Base-by-base conservation (phyloP, 2,797 vertebrate genomes). In the Podargus strigoides region DNA sequence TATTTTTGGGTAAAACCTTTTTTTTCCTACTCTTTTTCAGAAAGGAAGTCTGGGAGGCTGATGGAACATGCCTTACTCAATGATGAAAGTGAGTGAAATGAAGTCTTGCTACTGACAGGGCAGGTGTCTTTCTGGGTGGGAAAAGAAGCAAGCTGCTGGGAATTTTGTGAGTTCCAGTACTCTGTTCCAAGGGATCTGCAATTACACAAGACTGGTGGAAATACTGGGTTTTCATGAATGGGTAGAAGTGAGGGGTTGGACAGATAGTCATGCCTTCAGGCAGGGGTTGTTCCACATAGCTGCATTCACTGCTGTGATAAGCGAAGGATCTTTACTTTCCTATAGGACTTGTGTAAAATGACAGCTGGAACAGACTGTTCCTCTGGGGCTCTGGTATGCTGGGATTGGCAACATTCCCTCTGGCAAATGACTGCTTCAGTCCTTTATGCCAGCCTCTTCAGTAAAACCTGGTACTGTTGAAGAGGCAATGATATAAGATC, bases 51-150 rank as follows among this genome's bases (percentile, higher is more conserved):
- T 62, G 98, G 97, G 52, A 96, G 69, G 69, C 98, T 99, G 94
- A 99, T 99, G 99, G 99, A 99, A 97, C 98, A 98, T 89, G 99
- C 99, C 87, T 98, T 99, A 97, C 99, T 99, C 97, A 99, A 98
- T 97, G 99, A 99, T 1, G 98, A 99, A 98, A 98, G 99, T 99
- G 98, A 99, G 99, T 99, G 96, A 94, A 60, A 67, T 32, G 5
- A 85, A 52, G 27, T 26, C 46, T 90, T 78, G 39, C 49, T 92
- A 34, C 84, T 73, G 37, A 24, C 22, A 47, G 83, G 37, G 60
- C 76, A 85, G 70, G 27, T 93, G 62, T 49, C 32, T 79, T 80
- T 76, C 44, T 72, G 88, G 73, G 77, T 56, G 83, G 62, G 81
- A 28, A 26, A 60, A 75, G n/a, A n/a, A 69, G 59, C 34, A 75